A percentile compares a stretch with the other conserved stretches of the same genome.
Conservation (phyloP, 1,140 invertebrate species). For the Drosophila equinoxialis region DNA sequence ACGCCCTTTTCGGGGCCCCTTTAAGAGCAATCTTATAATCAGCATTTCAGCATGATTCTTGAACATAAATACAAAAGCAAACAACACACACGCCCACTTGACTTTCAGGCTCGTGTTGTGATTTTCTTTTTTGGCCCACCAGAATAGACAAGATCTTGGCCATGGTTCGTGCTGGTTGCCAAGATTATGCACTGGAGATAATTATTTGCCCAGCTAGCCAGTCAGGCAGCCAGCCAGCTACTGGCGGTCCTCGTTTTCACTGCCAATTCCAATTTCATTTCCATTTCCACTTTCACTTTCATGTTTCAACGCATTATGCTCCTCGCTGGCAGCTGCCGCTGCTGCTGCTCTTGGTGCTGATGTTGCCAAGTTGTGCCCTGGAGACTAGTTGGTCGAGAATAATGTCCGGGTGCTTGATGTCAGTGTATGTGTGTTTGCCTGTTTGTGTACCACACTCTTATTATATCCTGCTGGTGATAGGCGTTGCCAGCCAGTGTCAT, state of each 20-base stretch:
- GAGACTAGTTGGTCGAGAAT: slow-evolving; percentile 73
- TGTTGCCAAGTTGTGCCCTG: slow-evolving; percentile 77
- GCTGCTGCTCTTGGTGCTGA: slow-evolving; percentile 22
- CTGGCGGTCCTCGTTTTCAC: background rate
- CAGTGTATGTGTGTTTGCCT: background rate
- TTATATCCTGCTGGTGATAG: slow-evolving; percentile 71
- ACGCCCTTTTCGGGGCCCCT: slow-evolving; percentile 35
- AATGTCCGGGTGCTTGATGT: slow-evolving; percentile 38
- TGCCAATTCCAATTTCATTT: slow-evolving; percentile 24
- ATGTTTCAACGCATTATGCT: slow-evolving; percentile 71
- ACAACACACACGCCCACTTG: slow-evolving; percentile 19
- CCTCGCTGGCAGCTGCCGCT: slow-evolving; percentile 38
- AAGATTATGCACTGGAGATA: slow-evolving; percentile 73
- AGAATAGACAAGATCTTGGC: slow-evolving; percentile 50
- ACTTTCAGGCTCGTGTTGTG: slow-evolving; percentile 41
- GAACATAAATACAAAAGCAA: slow-evolving; percentile 58
- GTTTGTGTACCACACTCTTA: slow-evolving; percentile 48
- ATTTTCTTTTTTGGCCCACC: slow-evolving; percentile 42
- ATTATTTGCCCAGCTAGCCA: slow-evolving; percentile 66
- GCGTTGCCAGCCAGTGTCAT: slow-evolving; percentile 76
- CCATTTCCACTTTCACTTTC: slow-evolving; percentile 49
- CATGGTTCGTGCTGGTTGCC: slow-evolving; percentile 22
- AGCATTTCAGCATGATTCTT: slow-evolving; percentile 77
- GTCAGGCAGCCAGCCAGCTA: slow-evolving; percentile 7
- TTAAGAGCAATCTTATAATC: slow-evolving; percentile 71